Evolutionary conservation across 2,888 invertebrate genomes (phyloP).

Genomic region (Macrostomum cliftonense): DNA sequence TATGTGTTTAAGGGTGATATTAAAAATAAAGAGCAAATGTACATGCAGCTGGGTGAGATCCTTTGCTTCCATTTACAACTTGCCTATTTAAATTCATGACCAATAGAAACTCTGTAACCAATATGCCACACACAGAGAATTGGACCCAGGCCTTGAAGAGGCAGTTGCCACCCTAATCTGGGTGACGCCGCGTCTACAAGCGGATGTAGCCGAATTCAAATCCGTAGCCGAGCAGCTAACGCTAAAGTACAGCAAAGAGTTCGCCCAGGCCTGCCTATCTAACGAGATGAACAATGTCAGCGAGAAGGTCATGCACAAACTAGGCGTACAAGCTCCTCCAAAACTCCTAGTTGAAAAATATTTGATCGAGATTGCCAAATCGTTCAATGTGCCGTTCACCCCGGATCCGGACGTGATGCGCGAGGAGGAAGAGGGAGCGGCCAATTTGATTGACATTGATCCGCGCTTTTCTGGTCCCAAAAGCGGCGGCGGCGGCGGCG

Average conservation of each 20-base stretch:
- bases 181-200: slow-evolving; percentile 66
- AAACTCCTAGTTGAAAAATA: slow-evolving; percentile 72
- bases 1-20: too few species aligned
- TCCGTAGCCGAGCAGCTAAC: slow-evolving; percentile 68
- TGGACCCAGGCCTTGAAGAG: slow-evolving; percentile 79
- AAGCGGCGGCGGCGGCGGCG: slow-evolving; percentile 11
- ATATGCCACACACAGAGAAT: too few species aligned
- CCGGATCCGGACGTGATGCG: slow-evolving; percentile 51
- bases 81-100: too few species aligned
- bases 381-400: slow-evolving; percentile 72
- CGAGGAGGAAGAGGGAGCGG: slow-evolving; percentile 7
- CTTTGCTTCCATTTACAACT: too few species aligned
- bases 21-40: too few species aligned
- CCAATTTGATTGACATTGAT: too few species aligned
- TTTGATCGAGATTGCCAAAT: slow-evolving; percentile 64
- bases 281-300: slow-evolving; percentile 61
- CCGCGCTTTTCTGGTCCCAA: slow-evolving; percentile 12
- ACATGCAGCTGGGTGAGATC: too few species aligned
- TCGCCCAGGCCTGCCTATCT: slow-evolving; percentile 49
- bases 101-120: too few species aligned
- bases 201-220: slow-evolving; percentile 35
- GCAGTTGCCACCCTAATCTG: slow-evolving; percentile 77
- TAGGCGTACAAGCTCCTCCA: slow-evolving; percentile 77
- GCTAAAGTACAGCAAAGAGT: slow-evolving; percentile 49
- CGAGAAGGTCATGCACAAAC: slow-evolving; percentile 71